Base-by-base conservation (phyloP, 1,140 invertebrate species). In the Pogonus chalceus region DNA sequence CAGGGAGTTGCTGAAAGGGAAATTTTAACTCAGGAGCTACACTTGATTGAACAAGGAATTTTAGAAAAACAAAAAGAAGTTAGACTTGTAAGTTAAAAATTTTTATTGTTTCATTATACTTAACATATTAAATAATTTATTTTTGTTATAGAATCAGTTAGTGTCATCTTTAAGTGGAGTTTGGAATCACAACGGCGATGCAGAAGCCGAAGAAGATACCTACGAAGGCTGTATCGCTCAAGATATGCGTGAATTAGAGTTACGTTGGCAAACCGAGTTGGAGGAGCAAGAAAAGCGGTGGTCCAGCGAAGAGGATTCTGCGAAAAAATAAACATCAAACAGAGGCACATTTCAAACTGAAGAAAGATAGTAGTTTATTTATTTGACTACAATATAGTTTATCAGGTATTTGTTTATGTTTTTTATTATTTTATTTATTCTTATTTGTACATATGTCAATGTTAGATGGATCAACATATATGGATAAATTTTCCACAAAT, bases 221-320 rank as follows among this genome's bases (percentile, higher is more conserved):
- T 83, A 84, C 54, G 82, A 85, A 65, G 78, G 74, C 51, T 79
- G 77, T 50, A 81, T 84, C 49, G 82, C 79, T 16, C 80, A 83
- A 59, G 82, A 83, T 61, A 84, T 84, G 74, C 71, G 78, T 18
- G 80, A 83, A 60, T 68, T 84, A 20, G 82, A 83, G 65, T 65
- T 82, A 31, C 72, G 80, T 53, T 79, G 79, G 73, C 77, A 84
- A 59, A 79, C 77, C 52, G 81, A 84, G 62, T 61, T 84, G 20
- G 79, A 83, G 60, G 80, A 84, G 63, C 79, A 83, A 48, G 81
- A 83, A 56, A 79, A 80, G 56, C 70, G 75, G 39, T 82, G 80
- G 80, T 81, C 77, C 20, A 78, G 72, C 53, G 78, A 80, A 60
- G 79, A 82, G 53, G 77, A 81, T 56, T 73, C 67, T 23, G 66